Conservation (phyloP, 2,797 vertebrate species). For the Sebastolobus alascanus region DNA sequence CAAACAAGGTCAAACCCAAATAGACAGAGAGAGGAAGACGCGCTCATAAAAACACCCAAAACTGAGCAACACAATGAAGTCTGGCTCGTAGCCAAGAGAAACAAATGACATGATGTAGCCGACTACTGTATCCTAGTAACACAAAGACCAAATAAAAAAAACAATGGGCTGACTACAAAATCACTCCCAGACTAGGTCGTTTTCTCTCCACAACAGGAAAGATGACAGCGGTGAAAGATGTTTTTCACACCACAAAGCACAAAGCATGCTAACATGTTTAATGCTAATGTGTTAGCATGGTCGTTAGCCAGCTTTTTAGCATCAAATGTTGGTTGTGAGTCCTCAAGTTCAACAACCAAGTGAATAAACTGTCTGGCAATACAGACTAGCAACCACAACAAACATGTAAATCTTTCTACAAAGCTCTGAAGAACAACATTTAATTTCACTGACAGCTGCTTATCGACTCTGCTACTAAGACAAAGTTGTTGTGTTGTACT, state of each 20-base stretch:
- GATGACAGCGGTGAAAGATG: constrained; percentile 21
- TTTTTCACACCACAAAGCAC: constrained; percentile 12
- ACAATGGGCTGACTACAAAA: constrained; percentile 54
- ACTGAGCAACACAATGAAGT: constrained; percentile 32
- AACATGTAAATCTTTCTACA: not conserved
- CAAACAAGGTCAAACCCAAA: constrained; percentile 20
- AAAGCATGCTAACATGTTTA: not conserved
- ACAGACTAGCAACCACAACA: too few relatives aligned
- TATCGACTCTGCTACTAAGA: not conserved
- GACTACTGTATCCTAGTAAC: constrained; percentile 65
- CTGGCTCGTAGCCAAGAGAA: constrained; percentile 65
- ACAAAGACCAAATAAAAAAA: constrained; percentile 42
- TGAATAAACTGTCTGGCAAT: not conserved
- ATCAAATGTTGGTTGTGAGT: not conserved
- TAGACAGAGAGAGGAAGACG: constrained; percentile 20
- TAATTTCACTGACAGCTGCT: not conserved
- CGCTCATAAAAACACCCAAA: not conserved
- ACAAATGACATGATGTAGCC: constrained; percentile 58
- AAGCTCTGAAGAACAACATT: not conserved
- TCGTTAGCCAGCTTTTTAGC: too few relatives aligned
- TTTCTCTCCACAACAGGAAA: constrained; percentile 55
- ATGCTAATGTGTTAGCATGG: not conserved
- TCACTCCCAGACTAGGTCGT: constrained; percentile 49
- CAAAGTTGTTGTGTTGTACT: not conserved
- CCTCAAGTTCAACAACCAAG: not conserved